Evolutionary conservation across 1,140 invertebrate genomes (phyloP).

Genomic region (Wiebesia pumilae): DNA sequence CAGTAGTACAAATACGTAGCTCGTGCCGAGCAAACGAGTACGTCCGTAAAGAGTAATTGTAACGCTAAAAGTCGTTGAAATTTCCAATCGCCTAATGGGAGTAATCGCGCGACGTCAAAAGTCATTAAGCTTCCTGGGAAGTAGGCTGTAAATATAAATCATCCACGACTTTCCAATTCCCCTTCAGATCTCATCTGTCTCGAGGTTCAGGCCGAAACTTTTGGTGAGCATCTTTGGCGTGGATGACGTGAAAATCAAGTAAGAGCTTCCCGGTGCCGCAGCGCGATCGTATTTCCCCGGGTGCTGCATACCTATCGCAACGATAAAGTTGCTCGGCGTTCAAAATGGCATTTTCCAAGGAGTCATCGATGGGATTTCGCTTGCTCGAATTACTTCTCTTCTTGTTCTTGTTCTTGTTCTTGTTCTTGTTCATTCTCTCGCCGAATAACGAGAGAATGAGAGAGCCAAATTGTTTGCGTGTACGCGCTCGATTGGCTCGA

Average conservation of each 20-base stretch:
- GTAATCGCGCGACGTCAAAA: neutral
- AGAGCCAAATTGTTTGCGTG: too few species aligned
- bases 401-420: too few species aligned
- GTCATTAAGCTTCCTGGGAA: neutral
- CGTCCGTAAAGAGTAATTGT: too few species aligned
- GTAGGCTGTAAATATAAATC: constrained; percentile 1
- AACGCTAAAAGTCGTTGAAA: neutral
- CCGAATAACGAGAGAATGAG: too few species aligned
- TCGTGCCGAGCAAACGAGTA: neutral
- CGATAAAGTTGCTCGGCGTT: too few species aligned
- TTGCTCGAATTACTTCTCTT: neutral
- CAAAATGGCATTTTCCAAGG: neutral
- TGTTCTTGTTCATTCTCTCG: too few species aligned
- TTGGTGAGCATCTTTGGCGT: neutral
- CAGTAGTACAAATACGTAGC: neutral
- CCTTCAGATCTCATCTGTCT: neutral
- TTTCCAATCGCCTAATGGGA: neutral
- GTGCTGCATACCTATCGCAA: too few species aligned
- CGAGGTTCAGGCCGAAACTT: neutral
- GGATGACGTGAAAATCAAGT: too few species aligned
- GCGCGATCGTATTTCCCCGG: too few species aligned
- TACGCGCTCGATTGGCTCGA: neutral
- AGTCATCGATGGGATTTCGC: neutral
- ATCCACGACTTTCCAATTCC: neutral
- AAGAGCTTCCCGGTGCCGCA: too few species aligned